Percentiles rank a stretch among this genome's conserved stretches.
phyloP scores from a whole-genome alignment of 92 coral and sea anemone genomes.

The Parazoanthus swiftii region DNA sequence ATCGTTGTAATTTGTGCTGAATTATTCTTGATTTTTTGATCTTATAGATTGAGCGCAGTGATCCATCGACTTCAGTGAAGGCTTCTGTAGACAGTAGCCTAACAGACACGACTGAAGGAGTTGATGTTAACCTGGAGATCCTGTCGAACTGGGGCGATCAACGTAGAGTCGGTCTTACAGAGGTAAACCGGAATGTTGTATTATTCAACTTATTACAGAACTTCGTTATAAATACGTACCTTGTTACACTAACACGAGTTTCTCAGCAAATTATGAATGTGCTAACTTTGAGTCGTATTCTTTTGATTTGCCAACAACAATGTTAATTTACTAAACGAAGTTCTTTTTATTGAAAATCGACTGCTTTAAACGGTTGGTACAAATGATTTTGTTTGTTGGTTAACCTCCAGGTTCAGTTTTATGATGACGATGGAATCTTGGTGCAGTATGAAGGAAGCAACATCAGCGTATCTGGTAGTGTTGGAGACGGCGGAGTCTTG shows the following conservation, averaged over 20 bases:
- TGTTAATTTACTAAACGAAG: too few species aligned
- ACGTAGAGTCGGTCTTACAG: constrained; percentile 81
- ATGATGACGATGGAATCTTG: constrained; percentile 59
- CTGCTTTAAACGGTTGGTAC: not conserved
- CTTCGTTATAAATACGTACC: too few species aligned
- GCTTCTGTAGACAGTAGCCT: constrained; percentile 13
- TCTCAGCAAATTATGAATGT: too few species aligned
- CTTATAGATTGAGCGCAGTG: constrained; percentile 4
- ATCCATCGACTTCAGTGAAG: constrained; percentile 17
- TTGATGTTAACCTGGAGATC: constrained; percentile 86
- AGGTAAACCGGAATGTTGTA: constrained; percentile 50
- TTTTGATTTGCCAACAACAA: not conserved
- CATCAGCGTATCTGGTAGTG: constrained; percentile 60
- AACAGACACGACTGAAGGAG: constrained; percentile 36
- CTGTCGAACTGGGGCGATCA: constrained; percentile 93
- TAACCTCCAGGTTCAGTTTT: constrained; percentile 76
- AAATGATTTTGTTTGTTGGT: too few species aligned
- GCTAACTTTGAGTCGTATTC: too few species aligned
- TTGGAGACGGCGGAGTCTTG: constrained; percentile 65
- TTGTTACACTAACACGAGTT: too few species aligned
- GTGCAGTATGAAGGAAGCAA: constrained; percentile 51
- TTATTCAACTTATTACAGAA: too few species aligned
- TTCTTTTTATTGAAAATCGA: too few species aligned
- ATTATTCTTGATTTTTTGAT: not conserved
- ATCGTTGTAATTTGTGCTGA: not conserved